phyloP scores from a whole-genome alignment of 2,888 invertebrate species.

The Omphaloscelis lunosa region DNA sequence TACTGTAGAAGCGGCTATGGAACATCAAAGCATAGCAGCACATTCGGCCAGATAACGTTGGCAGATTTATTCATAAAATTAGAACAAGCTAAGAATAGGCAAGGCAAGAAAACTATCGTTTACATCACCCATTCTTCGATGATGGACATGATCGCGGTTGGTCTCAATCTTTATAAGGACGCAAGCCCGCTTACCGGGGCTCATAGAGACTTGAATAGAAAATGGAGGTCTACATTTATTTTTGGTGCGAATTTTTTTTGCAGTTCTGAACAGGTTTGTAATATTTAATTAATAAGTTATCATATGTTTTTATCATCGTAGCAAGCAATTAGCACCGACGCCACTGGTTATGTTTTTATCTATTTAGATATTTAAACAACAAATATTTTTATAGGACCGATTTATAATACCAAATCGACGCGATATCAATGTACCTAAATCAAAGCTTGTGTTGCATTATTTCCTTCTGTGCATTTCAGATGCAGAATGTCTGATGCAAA shows the following conservation, averaged over 20 bases:
- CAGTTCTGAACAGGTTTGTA: constrained; percentile 92
- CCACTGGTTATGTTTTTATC: no score
- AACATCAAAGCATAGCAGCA: constrained; percentile 85
- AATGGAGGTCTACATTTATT: constrained; percentile 93
- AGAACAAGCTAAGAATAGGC: constrained; percentile 74
- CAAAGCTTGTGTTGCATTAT: background rate
- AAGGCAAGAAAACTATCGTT: constrained; percentile 88
- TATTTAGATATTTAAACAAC: no score
- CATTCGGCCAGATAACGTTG: constrained; percentile 92
- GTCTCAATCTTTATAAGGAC: constrained; percentile 92
- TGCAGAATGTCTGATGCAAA: constrained; percentile 67
- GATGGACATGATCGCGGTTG: constrained; percentile 91
- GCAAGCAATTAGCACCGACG: background rate
- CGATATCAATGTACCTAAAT: background rate
- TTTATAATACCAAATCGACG: no score
- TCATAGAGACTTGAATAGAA: constrained; percentile 90
- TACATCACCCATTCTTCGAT: constrained; percentile 92
- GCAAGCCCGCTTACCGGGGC: constrained; percentile 87
- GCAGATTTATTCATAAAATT: constrained; percentile 92
- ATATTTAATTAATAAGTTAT: background rate
- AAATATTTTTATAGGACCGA: background rate
- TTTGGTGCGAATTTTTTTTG: constrained; percentile 93
- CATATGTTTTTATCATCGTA: background rate
- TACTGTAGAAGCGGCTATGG: constrained; percentile 91
- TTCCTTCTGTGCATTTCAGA: constrained; percentile 68